phyloP scores from a whole-genome alignment of 1,140 invertebrate genomes.

The Cherax destructor region DNA sequence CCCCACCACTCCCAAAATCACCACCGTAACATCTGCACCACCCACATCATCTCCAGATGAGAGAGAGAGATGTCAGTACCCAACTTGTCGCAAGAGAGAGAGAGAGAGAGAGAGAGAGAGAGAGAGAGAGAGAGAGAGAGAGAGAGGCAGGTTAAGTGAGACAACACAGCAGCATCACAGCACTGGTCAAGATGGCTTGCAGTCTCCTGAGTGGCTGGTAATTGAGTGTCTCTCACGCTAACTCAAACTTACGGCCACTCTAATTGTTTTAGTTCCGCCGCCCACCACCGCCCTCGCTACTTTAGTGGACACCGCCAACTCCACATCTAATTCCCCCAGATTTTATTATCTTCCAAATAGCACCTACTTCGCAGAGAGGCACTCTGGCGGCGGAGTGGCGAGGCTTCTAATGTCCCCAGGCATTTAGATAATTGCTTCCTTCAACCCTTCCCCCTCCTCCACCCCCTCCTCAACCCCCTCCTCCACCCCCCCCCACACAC shows the following conservation, averaged over 20 bases:
- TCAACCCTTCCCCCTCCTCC: no score
- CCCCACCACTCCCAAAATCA: no score
- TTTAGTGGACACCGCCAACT: constrained; percentile 41
- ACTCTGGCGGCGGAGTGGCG: not conserved
- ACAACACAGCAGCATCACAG: not conserved
- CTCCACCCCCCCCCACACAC: no score
- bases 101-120: constrained; percentile 23
- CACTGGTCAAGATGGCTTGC: constrained; percentile 3
- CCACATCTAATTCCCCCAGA: constrained; percentile 33
- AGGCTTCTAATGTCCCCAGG: constrained; percentile 37
- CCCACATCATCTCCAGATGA: not conserved
- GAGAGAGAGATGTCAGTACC: not conserved
- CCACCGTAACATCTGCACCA: no score
- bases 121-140: not conserved
- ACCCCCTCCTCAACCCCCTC: no score
- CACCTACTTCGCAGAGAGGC: not conserved
- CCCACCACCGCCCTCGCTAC: constrained; percentile 25
- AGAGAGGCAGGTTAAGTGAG: not conserved
- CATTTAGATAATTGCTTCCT: constrained; percentile 41
- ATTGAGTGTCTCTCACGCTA: constrained; percentile 53
- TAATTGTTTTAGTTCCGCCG: constrained; percentile 59
- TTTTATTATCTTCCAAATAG: constrained; percentile 38
- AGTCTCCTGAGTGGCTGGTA: constrained; percentile 8
- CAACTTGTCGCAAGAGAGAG: not conserved
- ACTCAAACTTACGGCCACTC: constrained; percentile 49